phyloP scores from a whole-genome alignment of 2,797 vertebrate genomes.

The Tarsius wallacei region DNA sequence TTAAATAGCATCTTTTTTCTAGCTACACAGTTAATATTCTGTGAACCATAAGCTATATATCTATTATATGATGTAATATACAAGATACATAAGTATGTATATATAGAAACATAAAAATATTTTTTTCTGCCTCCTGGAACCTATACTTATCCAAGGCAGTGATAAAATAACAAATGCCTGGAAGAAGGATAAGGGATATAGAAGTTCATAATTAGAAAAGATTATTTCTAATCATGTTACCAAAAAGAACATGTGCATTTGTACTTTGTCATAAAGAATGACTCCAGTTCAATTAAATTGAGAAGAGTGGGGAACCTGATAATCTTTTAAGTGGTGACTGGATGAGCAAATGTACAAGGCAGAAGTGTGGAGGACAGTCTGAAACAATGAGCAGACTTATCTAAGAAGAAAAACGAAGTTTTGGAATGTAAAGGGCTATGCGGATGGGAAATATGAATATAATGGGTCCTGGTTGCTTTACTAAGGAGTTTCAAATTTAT shows the following conservation, averaged over 20 bases:
- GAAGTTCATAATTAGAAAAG: conserved; percentile 39
- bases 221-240: neutral
- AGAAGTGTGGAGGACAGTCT: neutral
- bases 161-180: neutral
- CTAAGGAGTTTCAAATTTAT: neutral
- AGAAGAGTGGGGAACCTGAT: neutral
- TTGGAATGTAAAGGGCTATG: neutral
- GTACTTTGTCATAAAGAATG: neutral
- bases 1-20: conserved; percentile 16
- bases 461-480: neutral
- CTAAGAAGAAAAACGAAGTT: neutral
- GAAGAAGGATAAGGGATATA: neutral
- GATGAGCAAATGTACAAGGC: neutral
- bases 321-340: neutral
- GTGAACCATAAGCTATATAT: neutral
- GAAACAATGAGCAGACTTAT: neutral
- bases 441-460: neutral
- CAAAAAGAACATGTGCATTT: neutral
- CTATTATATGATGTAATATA: neutral
- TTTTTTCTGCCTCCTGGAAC: conserved; percentile 45
- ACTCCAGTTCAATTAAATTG: neutral
- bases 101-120: neutral
- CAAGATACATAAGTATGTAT: too few species aligned
- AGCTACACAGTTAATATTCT: neutral
- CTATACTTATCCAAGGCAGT: neutral